These are phyloP conservation scores for Nyctibius grandis DNA, from an alignment of 2,797 vertebrate genomes.

Conservation along the genomic window DNA sequence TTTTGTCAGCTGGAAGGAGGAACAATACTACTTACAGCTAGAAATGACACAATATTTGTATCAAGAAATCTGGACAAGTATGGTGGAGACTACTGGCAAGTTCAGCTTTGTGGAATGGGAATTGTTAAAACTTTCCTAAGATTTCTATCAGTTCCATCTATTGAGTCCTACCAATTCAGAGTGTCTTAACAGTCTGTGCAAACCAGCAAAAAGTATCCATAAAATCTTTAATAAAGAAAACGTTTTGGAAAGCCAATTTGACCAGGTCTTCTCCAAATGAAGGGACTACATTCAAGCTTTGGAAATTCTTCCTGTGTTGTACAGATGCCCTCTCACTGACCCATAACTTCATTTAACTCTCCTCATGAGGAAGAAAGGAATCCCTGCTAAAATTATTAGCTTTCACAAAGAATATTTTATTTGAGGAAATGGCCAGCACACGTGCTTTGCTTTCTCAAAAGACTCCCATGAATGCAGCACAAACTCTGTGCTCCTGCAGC, in stretches of 20 bases:
- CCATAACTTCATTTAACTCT: conserved; percentile 51
- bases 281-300: neutral
- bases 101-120: neutral
- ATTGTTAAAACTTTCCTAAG: neutral
- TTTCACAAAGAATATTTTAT: conserved; percentile 31
- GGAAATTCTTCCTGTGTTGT: neutral
- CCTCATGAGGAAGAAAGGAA: conserved; percentile 54
- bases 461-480: neutral
- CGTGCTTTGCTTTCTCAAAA: conserved; percentile 37
- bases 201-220: neutral
- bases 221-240: conserved; percentile 18
- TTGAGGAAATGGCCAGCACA: conserved; percentile 40
- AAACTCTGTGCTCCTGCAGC: neutral
- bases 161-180: neutral
- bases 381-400: conserved; percentile 49
- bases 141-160: neutral
- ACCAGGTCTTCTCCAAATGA: neutral
- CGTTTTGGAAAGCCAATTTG: neutral
- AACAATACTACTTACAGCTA: neutral
- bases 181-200: neutral
- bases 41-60: neutral
- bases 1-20: neutral
- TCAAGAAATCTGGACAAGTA: neutral
- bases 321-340: conserved; percentile 43
- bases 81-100: neutral